Conservation (phyloP, 2,888 invertebrate genomes). For the Pocota personata region DNA sequence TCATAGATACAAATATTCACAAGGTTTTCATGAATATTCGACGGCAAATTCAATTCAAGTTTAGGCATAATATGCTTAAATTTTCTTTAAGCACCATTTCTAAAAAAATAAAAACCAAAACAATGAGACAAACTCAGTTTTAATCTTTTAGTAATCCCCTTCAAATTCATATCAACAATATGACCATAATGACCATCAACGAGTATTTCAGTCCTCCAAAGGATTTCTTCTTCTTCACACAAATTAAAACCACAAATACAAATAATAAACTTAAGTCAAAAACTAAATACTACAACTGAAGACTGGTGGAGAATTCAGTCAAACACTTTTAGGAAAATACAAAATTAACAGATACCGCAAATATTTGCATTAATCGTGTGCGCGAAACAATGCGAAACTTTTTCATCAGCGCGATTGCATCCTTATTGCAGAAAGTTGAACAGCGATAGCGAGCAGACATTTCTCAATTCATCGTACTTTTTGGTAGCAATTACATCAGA, state of each 20-base stretch:
- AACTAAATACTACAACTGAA: constrained; percentile 1
- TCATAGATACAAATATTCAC: not conserved
- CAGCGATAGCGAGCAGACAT: not conserved
- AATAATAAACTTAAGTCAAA: constrained; percentile 2
- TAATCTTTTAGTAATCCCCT: not conserved
- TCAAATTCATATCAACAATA: not conserved
- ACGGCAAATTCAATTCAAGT: no score
- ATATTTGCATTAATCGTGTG: constrained; percentile 65
- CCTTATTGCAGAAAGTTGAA: constrained; percentile 7
- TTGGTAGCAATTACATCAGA: constrained; percentile 52
- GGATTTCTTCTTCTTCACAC: not conserved
- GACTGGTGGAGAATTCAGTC: constrained; percentile 1
- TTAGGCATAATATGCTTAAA: not conserved
- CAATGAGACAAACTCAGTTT: not conserved
- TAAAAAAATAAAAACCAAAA: not conserved
- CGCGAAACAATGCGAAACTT: constrained; percentile 59
- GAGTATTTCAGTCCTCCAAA: not conserved
- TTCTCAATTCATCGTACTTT: not conserved
- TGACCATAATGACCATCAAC: not conserved
- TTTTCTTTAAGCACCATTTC: no score
- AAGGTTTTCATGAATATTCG: not conserved
- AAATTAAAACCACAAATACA: constrained; percentile 26
- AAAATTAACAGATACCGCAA: constrained; percentile 69
- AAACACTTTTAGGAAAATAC: constrained; percentile 36
- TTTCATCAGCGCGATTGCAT: constrained; percentile 5